Conservation (phyloP, 1,140 invertebrate species). For the Drosophila quadrilineata region DNA sequence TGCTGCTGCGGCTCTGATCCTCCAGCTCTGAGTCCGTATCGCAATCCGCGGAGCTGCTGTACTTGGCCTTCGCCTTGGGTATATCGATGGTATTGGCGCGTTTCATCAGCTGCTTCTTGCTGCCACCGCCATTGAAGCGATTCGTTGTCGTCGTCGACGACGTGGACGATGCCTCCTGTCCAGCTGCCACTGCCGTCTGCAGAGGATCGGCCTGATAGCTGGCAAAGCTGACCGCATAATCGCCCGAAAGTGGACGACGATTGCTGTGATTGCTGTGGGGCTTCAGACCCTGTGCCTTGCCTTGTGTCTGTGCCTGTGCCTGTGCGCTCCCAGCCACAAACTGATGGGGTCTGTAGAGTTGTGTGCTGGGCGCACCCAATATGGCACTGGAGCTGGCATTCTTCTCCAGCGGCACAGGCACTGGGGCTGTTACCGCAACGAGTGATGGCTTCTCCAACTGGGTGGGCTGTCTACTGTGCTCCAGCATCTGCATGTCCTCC, state of each 20-base stretch:
- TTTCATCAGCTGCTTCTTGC: conserved; percentile 90
- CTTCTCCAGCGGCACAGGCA: conserved; percentile 54
- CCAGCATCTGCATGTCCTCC: conserved; percentile 84
- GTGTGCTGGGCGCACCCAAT: conserved; percentile 60
- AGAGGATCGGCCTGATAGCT: conserved; percentile 36
- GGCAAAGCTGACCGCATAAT: conserved; percentile 68
- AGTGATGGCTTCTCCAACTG: conserved; percentile 23
- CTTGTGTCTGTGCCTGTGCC: conserved; percentile 8
- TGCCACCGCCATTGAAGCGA: conserved; percentile 83
- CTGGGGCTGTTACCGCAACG: conserved; percentile 10
- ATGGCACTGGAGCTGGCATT: conserved; percentile 68
- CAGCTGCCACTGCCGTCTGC: conserved; percentile 8
- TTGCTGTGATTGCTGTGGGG: conserved; percentile 15
- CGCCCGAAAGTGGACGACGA: conserved; percentile 62
- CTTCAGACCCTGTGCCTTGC: conserved; percentile 23
- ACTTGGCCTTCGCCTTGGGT: conserved; percentile 84
- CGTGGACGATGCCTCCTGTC: too few species aligned
- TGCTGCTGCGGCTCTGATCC: conserved; percentile 37
- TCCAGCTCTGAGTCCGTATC: conserved; percentile 77
- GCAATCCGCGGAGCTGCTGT: conserved; percentile 50
- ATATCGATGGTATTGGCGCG: conserved; percentile 94
- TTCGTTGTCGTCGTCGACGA: not conserved
- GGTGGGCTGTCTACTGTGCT: conserved; percentile 53
- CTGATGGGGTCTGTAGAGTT: conserved; percentile 71
- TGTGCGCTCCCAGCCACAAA: too few species aligned